A percentile compares a stretch with the other conserved stretches of the same genome.
Evolutionary conservation across 2,888 invertebrate genomes (phyloP).

Genomic region (Sacculina carcini): DNA sequence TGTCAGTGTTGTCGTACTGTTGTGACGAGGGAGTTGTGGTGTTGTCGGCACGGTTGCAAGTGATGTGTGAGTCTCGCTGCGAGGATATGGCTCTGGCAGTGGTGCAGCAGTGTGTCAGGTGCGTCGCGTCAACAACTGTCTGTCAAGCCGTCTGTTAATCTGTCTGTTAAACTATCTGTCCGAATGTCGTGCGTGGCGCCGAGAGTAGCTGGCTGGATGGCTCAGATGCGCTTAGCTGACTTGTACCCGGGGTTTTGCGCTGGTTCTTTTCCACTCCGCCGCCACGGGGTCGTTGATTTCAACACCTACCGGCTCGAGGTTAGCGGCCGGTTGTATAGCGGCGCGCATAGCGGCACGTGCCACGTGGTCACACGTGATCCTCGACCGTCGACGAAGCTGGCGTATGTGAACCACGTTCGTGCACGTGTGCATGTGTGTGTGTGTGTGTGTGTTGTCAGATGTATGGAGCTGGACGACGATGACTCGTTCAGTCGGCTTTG

Average conservation of each 20-base stretch:
- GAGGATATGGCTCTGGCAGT: constrained; percentile 33
- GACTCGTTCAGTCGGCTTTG: constrained; percentile 9
- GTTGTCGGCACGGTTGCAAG: constrained; percentile 31
- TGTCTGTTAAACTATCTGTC: not conserved
- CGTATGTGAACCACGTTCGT: not conserved
- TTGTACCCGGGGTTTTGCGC: no score
- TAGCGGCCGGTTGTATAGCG: no score
- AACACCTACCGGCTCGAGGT: no score
- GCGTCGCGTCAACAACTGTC: not conserved
- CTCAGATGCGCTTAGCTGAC: no score
- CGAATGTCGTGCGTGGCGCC: no score
- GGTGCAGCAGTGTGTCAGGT: constrained; percentile 24
- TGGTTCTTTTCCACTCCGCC: no score
- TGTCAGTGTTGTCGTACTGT: not conserved
- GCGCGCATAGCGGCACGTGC: no score
- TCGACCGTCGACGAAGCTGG: no score
- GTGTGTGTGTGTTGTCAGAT: constrained; percentile 16
- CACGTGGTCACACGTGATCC: no score
- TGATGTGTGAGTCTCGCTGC: constrained; percentile 31
- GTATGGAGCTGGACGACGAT: constrained; percentile 19
- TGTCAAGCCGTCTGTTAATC: not conserved
- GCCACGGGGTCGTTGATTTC: no score
- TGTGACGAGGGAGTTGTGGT: constrained; percentile 30
- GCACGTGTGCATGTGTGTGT: not conserved
- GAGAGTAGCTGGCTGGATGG: no score